Evolutionary conservation across 2,888 invertebrate species (phyloP).

Genomic region (Megastigmus dorsalis): DNA sequence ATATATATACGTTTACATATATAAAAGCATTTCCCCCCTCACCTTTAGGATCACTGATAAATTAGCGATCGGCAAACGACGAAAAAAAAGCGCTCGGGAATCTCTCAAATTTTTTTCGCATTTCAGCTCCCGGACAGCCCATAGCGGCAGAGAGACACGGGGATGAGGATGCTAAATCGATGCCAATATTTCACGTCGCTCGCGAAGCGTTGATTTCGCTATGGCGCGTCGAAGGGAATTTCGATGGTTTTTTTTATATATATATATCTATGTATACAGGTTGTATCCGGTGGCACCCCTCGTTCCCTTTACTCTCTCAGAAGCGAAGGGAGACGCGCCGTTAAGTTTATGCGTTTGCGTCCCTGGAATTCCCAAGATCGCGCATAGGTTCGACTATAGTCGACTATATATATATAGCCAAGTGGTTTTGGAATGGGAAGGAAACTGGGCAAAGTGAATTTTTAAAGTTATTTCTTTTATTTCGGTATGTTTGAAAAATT

Average conservation of each 20-base stretch:
- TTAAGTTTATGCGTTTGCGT: constrained; percentile 31
- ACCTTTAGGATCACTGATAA: no score
- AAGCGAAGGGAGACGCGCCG: background rate
- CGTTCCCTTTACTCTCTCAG: background rate
- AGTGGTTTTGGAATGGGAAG: no score
- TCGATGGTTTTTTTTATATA: constrained; percentile 24
- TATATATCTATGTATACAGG: no score
- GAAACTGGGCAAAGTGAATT: no score
- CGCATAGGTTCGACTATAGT: no score
- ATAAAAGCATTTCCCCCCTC: no score
- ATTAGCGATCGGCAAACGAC: background rate
- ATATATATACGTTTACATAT: no score
- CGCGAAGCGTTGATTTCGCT: constrained; percentile 2
- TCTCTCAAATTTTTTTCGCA: constrained; percentile 8
- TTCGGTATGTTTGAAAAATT: no score
- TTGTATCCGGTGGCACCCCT: background rate
- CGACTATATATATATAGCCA: no score
- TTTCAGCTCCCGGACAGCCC: no score
- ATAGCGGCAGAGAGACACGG: background rate
- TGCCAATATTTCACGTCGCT: constrained; percentile 32
- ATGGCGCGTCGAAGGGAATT: constrained; percentile 2
- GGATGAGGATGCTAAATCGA: constrained; percentile 23
- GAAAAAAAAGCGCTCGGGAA: background rate
- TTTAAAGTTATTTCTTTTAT: no score
- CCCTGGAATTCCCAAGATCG: no score